Evolutionary conservation across 2,888 invertebrate genomes (phyloP), one percentile per base, ranked within the genome.

Genomic region (Rhingia campestris): DNA sequence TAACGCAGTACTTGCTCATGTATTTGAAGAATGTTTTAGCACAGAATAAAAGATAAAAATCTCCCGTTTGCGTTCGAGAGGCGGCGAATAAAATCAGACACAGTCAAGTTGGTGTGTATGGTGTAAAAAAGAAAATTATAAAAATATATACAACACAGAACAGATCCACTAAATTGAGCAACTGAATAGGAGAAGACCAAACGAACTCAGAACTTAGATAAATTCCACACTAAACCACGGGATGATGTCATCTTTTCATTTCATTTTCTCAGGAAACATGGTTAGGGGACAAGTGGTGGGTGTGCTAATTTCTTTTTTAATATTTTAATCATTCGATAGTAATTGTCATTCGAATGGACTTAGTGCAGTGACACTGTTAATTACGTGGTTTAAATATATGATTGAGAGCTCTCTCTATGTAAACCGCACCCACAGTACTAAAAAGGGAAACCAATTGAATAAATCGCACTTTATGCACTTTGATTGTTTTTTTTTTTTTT

Each of bases 201-300:
- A 67, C 35, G 47, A 59, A 58, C 10, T 43, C 14, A 41, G 41
- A 70, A 74, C 47, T 51, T 14, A 10, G 37, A 53, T 77, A 73
- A 70, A 74, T 58, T 73, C 73, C 73, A 74, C 77, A 82, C 49
- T 45, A 58, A 12, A 58, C 33, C 49, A 70, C 58, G 61, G 58
- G 84, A 75, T 84, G 84, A 84, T 84, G 84, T 84, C 84, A 84
- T 66, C 66, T 75, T 80, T 84, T 81, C 64, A 10, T 33, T 49
- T 64, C 53, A 14, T 9, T 39, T 64, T 72, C 33, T 67, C 7
- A 22, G 30, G n/a, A 56, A 49, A 63, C 37, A 37, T 43, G 49
- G 9, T 14, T 64, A 37, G 4, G 0, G 22, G 22, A 2, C 22
- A 22, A 22, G 35, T 4, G 30, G 12, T 9, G 51, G 67, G 61